Evolutionary conservation across 2,797 vertebrate genomes (phyloP).

Genomic region (Lophotriccus pileatus): DNA sequence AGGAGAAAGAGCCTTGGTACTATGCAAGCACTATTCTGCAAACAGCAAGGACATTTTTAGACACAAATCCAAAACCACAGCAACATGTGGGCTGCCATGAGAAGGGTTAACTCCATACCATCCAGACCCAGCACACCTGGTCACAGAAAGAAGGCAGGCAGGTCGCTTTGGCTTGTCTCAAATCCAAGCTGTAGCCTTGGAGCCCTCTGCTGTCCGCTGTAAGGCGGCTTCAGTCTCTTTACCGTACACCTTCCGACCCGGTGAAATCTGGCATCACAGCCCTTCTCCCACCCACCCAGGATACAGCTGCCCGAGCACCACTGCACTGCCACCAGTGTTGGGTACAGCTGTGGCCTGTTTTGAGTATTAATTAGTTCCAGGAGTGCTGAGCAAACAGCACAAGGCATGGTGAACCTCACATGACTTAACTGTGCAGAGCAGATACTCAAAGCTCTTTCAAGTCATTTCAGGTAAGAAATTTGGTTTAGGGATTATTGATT

Average conservation of each 20-base stretch:
- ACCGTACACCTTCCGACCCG: fast-evolving
- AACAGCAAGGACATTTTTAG: neutral
- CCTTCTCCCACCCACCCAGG: neutral
- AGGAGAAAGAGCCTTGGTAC: neutral
- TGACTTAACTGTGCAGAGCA: neutral
- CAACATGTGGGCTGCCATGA: neutral
- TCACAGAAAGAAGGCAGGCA: neutral
- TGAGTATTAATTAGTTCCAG: neutral
- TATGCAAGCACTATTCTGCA: neutral
- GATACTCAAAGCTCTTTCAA: neutral
- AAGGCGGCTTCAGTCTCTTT: neutral
- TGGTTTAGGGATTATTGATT: neutral
- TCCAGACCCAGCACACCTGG: fast-evolving
- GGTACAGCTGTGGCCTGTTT: neutral
- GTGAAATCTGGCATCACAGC: neutral
- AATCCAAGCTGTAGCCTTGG: neutral
- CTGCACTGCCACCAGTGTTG: neutral
- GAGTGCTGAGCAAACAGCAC: neutral
- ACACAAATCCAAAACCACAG: neutral
- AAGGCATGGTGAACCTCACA: neutral
- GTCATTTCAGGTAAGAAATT: neutral
- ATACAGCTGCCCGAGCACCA: neutral
- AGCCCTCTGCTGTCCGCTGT: neutral
- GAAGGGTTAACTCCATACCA: neutral
- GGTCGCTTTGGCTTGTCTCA: neutral